Conservation (phyloP, 2,113 vertebrate species). For the Cromileptes altivelis region DNA sequence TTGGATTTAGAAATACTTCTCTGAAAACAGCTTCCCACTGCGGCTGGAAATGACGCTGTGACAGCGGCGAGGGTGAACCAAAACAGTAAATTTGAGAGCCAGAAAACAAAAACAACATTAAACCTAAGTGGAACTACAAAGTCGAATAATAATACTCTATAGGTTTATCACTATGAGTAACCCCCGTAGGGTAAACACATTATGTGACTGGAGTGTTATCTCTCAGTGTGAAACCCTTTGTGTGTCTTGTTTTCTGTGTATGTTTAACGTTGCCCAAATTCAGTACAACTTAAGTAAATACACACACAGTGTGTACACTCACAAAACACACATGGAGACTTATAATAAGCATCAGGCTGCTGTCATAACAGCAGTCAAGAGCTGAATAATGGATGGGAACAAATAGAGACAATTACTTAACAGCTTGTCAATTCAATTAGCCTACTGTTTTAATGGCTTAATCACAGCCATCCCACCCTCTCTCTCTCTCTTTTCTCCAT, state of each 20-base stretch:
- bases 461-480: conserved; percentile 43
- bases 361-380: conserved; percentile 58
- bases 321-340: conserved; percentile 14
- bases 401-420: conserved; percentile 66
- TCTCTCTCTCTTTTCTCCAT: conserved; percentile 1
- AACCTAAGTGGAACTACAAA: neutral
- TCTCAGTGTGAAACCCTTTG: neutral
- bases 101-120: neutral
- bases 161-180: neutral
- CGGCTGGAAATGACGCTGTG: neutral
- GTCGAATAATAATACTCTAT: neutral
- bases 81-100: neutral
- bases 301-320: neutral
- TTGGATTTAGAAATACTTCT: neutral
- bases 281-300: neutral
- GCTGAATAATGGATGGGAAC: conserved; percentile 61
- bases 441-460: conserved; percentile 61
- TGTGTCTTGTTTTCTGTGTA: neutral
- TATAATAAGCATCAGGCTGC: conserved; percentile 33
- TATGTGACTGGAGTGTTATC: neutral
- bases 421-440: conserved; percentile 74
- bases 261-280: neutral
- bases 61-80: neutral
- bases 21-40: neutral
- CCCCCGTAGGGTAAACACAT: neutral